Conservation (phyloP, 2,113 vertebrate species). For the Heterocephalus glaber region DNA sequence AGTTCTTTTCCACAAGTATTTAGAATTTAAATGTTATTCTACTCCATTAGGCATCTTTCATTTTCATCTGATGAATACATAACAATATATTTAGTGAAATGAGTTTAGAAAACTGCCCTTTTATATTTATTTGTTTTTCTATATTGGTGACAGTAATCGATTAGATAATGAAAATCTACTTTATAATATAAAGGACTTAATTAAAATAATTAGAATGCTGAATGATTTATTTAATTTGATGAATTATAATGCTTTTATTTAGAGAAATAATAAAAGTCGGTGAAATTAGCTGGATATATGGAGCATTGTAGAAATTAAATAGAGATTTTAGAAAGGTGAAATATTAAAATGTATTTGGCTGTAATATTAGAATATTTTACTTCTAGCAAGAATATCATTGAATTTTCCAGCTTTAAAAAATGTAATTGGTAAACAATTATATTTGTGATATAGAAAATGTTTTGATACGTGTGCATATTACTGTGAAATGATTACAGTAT, state of each 20-base stretch:
- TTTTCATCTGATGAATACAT: not conserved
- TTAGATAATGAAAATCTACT: slow-evolving; percentile 58
- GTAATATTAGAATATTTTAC: not conserved
- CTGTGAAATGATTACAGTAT: not conserved
- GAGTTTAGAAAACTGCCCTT: slow-evolving; percentile 11
- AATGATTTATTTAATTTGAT: slow-evolving; percentile 53
- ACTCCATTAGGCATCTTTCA: not conserved
- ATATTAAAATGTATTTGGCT: not conserved
- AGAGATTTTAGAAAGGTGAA: not conserved
- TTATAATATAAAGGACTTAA: slow-evolving; percentile 57
- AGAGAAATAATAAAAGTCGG: slow-evolving; percentile 13
- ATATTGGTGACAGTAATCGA: slow-evolving; percentile 51
- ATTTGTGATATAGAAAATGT: not conserved
- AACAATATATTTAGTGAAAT: slow-evolving; percentile 21
- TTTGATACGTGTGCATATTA: not conserved
- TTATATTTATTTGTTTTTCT: slow-evolving; percentile 54
- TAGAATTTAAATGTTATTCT: not conserved
- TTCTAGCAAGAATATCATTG: not conserved
- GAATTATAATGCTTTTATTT: slow-evolving; percentile 40
- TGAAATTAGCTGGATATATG: not conserved
- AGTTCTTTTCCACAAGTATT: not conserved
- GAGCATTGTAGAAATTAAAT: not conserved
- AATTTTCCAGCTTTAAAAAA: not conserved
- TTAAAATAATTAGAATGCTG: slow-evolving; percentile 57
- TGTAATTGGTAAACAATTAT: not conserved